phyloP scores from a whole-genome alignment of 2,888 invertebrate genomes.

The Caenorhabditis japonica region DNA sequence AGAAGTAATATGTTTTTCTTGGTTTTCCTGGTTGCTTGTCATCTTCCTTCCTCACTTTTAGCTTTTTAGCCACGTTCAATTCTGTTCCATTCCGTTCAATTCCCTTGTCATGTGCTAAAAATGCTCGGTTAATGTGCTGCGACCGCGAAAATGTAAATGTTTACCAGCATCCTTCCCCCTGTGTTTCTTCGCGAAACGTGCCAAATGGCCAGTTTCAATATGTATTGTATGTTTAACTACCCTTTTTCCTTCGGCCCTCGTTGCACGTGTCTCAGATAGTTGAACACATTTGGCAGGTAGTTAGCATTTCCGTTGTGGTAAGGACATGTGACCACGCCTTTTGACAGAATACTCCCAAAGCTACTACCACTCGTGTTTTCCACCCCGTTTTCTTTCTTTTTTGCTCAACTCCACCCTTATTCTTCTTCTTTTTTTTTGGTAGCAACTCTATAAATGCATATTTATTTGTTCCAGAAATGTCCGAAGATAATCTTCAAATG shows the following conservation, averaged over 20 bases:
- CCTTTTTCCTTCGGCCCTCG: constrained; percentile 23
- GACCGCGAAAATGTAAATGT: constrained; percentile 25
- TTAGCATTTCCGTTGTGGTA: neutral
- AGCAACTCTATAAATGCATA: neutral
- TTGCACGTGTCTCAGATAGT: constrained; percentile 11
- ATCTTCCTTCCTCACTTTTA: too few species aligned
- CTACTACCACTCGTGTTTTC: too few species aligned
- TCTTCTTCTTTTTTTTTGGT: constrained; percentile 18
- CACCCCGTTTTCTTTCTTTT: too few species aligned
- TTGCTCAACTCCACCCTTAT: constrained; percentile 7
- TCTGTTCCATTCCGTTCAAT: too few species aligned
- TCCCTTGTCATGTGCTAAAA: constrained; percentile 14
- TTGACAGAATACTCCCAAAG: too few species aligned
- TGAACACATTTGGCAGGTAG: constrained; percentile 26
- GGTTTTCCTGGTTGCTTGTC: too few species aligned
- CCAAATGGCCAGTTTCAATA: constrained; percentile 44
- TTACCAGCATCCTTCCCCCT: constrained; percentile 38
- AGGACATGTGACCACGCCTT: too few species aligned
- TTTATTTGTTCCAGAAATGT: constrained; percentile 28
- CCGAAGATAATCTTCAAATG: constrained; percentile 61
- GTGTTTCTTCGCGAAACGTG: constrained; percentile 50
- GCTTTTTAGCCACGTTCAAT: too few species aligned
- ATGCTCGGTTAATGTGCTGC: neutral
- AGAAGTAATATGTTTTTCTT: too few species aligned
- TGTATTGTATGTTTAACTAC: constrained; percentile 30